phyloP scores from a whole-genome alignment of 2,888 invertebrate genomes.

The Hypselothyrea guttata region DNA sequence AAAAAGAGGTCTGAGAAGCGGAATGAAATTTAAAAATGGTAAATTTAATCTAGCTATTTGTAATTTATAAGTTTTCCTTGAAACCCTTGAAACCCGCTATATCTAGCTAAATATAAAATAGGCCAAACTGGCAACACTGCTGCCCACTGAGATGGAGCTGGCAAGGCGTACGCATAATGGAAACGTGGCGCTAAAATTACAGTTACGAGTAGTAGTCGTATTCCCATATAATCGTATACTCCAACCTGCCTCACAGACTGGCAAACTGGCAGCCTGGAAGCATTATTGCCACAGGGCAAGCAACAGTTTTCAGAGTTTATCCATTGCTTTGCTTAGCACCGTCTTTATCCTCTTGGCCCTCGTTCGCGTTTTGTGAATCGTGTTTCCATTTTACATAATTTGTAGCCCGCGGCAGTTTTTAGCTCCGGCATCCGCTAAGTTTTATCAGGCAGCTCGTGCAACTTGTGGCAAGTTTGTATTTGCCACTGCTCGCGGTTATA shows the following conservation, averaged over 20 bases:
- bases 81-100: too few species aligned
- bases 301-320: slow-evolving; percentile 30
- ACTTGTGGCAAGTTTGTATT: slow-evolving; percentile 41
- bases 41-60: too few species aligned
- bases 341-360: slow-evolving; percentile 9
- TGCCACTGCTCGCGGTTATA: background rate
- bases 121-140: too few species aligned
- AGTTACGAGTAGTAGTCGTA: background rate
- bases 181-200: slow-evolving; percentile 36
- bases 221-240: background rate
- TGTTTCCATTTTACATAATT: slow-evolving; percentile 62
- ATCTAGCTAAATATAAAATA: too few species aligned
- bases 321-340: slow-evolving; percentile 4
- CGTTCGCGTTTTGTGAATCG: slow-evolving; percentile 27
- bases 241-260: background rate
- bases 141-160: slow-evolving; percentile 1
- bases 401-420: slow-evolving; percentile 47
- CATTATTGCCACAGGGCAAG: slow-evolving; percentile 17
- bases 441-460: slow-evolving; percentile 37
- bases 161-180: slow-evolving; percentile 29
- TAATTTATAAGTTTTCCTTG: too few species aligned
- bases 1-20: too few species aligned
- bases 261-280: slow-evolving; percentile 23
- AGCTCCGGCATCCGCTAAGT: slow-evolving; percentile 24
- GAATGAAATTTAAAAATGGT: too few species aligned